Base-by-base conservation (phyloP, 2,888 invertebrate species). In the Mimachlamys varia region DNA sequence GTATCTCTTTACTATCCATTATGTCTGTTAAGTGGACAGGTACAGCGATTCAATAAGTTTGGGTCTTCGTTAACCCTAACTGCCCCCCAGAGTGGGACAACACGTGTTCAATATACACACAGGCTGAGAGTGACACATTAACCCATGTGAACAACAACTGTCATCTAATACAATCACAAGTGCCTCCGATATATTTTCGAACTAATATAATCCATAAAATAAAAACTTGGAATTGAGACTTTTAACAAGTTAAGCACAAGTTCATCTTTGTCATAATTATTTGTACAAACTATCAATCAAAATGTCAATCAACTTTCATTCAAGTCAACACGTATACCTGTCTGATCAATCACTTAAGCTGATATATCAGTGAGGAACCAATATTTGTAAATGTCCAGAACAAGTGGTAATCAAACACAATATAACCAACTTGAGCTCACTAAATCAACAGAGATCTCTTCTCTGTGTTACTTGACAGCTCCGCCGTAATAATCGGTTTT, bases 371-470 rank as follows among this genome's bases (percentile, higher is more conserved):
- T 33, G 27, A 76, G 15, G 76, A 76, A 76, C 76, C 15, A 62
- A 62, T 62, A 62, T 62, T 62, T 62, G 62, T 62, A 62, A 62
- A 62, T 62, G 62, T 62, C 62, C 27, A 27, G 33, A 76, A 33
- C 76, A 76, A 76, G 76, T 76, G 76, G 76, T 33, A 33, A 76
- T 76, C 76, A 76, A 76, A 76, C 76, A 76, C 33, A 76, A 76
- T 12, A 33, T 76, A 76, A 76, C 12, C 76, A 33, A 76, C 76
- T 62, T 62, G 13, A 10, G 44, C 62, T n/a, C 62, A 62, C n/a
- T 76, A 76, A 76, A 76, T 76, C 27, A 27, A 76, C 76, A 76
- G 33, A 27, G 22, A 7, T 76, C 10, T 33, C 76, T 76, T 13
- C 76, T 76, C 76, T 13, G 33, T 76, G 27, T 76, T 27, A 76